These are phyloP conservation scores for Gymnocephalus cernua DNA, from an alignment of 2,113 vertebrate genomes.

Conservation along the genomic window DNA sequence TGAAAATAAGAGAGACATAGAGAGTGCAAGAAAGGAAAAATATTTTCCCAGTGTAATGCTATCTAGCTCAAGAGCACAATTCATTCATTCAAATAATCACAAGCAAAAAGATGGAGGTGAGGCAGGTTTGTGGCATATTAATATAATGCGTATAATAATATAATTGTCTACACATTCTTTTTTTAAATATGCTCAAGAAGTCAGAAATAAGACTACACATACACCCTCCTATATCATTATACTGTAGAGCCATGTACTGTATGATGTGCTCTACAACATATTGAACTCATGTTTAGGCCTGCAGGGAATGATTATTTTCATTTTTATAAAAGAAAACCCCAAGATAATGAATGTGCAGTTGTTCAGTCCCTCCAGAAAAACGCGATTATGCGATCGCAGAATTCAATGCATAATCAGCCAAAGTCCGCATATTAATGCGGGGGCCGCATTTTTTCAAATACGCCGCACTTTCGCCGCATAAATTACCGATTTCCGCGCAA, in stretches of 20 bases:
- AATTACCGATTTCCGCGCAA: no score
- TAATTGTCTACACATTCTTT: neutral
- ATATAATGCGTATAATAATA: no score
- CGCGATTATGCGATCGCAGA: no score
- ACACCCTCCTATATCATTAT: neutral
- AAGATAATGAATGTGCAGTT: no score
- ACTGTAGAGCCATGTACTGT: neutral
- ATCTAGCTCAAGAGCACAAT: slow-evolving; percentile 10
- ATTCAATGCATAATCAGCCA: no score
- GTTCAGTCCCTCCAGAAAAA: no score
- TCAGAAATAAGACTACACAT: slow-evolving; percentile 15
- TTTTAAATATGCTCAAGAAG: slow-evolving; percentile 16
- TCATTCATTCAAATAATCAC: slow-evolving; percentile 33
- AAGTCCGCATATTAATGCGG: no score
- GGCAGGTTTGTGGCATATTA: slow-evolving; percentile 9
- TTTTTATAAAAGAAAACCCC: no score
- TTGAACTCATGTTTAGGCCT: neutral
- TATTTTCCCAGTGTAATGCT: slow-evolving; percentile 22
- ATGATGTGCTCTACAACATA: neutral
- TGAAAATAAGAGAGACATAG: slow-evolving; percentile 40
- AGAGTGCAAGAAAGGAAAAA: neutral
- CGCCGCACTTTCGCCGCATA: no score
- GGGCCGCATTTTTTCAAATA: no score
- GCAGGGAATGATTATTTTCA: neutral
- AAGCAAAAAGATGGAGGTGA: neutral